Base-by-base conservation (phyloP, 2,888 invertebrate genomes). In the Pseudococcus longispinus region DNA sequence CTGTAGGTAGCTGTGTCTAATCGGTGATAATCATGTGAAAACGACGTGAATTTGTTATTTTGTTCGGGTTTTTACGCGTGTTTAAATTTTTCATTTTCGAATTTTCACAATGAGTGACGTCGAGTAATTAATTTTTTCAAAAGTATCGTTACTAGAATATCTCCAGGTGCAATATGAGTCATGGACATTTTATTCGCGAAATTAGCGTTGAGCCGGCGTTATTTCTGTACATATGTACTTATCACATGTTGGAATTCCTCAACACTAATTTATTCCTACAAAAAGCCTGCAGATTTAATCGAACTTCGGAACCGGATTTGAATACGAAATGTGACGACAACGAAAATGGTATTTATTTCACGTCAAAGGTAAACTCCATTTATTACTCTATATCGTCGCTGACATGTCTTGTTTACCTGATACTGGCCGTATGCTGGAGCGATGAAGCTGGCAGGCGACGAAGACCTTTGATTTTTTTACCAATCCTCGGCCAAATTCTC, bases 401-500 rank as follows among this genome's bases (percentile, higher is more conserved):
- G 18, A 3, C 83, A 15, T 32, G 26, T 4, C 32, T 44, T 1
- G 20, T 87, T 11, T 60, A 32, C n/a, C 20, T 51, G 2, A 42
- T 87, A 1, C 23, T 60, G 11, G 51, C 55, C 0, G 29, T 55
- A 0, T 55, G 46, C 26, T 87, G 80, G 26, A 87, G 87, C 23
- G 87, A 87, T 9, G 18, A 37, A 60, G 83, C 60, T 20, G 83
- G 82, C 13, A 88, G 74, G 46, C 86, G 88, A 29, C 84, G 88
- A 37, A 88, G 77, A 70, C 88, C 88, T 23, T 83, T 89, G 80
- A 82, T 89, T 29, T 83, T 88, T n/a, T 2, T 88, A 23, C 88
- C 89, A 18, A 84, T 89, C 0, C 0, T 88, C n/a, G 89, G 89
- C 2, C 89, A 88, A 77, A 46, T 89, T 1, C 42, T 89, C 9